Evolutionary conservation across 2,888 invertebrate species (phyloP), one percentile per base, ranked within the genome.

Genomic region (Dicyrtoma fusca): DNA sequence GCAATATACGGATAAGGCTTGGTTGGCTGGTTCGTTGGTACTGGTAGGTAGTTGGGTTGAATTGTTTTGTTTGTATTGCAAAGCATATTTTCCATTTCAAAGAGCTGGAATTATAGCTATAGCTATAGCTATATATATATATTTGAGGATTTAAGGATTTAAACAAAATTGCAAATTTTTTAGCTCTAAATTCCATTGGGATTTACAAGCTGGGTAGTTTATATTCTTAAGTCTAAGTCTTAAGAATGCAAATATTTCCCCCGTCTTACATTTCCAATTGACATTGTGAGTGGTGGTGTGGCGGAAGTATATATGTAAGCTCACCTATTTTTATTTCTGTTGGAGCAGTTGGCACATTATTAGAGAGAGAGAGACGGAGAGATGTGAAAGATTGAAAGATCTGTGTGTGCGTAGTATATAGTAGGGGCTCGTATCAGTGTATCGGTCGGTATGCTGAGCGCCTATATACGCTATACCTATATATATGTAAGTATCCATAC

Each of bases 81-180:
- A 69, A 59, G 45, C 23, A 26, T 61, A 69, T 69, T 69, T 59
- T 59, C 69, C 47, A 26, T 57, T n/a, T 45, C 49, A 47, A 59
- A 17, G 23, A 23, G 25, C n/a, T 14, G 21, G 66, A 66, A 49
- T n/a, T n/a, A n/a, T n/a, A n/a, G n/a, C n/a, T n/a, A n/a, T n/a
- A n/a, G n/a, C n/a, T n/a, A n/a, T n/a, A n/a, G n/a, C n/a, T n/a
- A n/a, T n/a, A n/a, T n/a, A n/a, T n/a, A n/a, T 66, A 51, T 11
- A 66, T 66, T 66, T 61, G 6, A 44, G 34, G 34, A 34, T 34
- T 34, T 34, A 8, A 34, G 34, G 34, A 34, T 34, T 34, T 34
- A 8, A 34, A 8, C 34, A 34, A 34, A 34, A 34, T 34, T 34
- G 34, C 34, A 34, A 34, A 5, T 34, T 8, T 34, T 34, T 8